A percentile compares a stretch with the other conserved stretches of the same genome.
Evolutionary conservation across 2,888 invertebrate genomes (phyloP).

Genomic region (Euzophera pinguis): DNA sequence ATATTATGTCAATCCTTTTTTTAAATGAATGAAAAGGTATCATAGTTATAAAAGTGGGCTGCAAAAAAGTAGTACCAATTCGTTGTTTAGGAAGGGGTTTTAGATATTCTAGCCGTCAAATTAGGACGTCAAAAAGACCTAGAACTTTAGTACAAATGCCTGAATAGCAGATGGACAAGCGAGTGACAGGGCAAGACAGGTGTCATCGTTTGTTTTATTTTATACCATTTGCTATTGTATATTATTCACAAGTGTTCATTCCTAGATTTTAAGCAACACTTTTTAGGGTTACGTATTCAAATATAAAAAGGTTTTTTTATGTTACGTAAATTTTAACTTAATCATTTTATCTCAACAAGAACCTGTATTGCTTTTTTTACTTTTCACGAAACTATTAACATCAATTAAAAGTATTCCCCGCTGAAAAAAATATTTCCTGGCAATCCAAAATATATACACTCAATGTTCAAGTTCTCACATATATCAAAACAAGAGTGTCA

Average conservation of each 20-base stretch:
- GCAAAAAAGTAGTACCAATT: neutral
- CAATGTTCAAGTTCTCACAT: too few species aligned
- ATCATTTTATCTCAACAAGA: too few species aligned
- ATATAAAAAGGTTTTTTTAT: neutral
- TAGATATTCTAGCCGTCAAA: neutral
- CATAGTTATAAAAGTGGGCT: neutral
- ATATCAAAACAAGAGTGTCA: too few species aligned
- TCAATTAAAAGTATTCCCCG: too few species aligned
- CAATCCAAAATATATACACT: too few species aligned
- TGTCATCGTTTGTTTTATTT: slow-evolving; percentile 14
- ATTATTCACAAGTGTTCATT: slow-evolving; percentile 2
- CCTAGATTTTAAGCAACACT: neutral
- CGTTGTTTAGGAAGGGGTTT: neutral
- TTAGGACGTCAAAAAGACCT: slow-evolving; percentile 9
- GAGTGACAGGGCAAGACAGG: slow-evolving; percentile 10
- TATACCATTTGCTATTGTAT: slow-evolving; percentile 12
- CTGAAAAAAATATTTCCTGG: too few species aligned
- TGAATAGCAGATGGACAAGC: neutral
- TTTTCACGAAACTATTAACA: too few species aligned
- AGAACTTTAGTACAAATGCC: slow-evolving; percentile 1
- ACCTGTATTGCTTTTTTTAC: too few species aligned
- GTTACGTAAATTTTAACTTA: too few species aligned
- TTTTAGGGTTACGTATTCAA: neutral
- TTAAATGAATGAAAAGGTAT: neutral
- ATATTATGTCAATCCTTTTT: neutral